Evolutionary conservation across 2,797 vertebrate species (phyloP).

Genomic region (Ispidina lecontei): DNA sequence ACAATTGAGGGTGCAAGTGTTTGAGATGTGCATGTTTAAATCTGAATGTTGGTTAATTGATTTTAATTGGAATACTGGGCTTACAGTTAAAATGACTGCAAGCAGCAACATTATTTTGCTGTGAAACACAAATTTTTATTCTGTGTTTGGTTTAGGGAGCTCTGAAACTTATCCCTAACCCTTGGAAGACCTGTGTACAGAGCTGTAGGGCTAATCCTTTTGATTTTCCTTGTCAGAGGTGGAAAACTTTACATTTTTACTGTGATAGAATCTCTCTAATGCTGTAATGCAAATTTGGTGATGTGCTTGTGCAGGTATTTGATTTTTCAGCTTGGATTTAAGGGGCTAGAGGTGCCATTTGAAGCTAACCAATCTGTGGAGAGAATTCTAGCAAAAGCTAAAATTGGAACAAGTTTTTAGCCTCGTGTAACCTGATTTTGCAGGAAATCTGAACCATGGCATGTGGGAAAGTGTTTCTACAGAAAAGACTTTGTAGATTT

Average conservation of each 20-base stretch:
- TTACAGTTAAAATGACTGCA: background rate
- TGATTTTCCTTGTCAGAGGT: no score
- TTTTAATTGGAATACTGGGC: background rate
- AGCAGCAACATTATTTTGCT: background rate
- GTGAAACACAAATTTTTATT: background rate
- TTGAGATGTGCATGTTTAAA: background rate
- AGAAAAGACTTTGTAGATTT: background rate
- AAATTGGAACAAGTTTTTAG: background rate
- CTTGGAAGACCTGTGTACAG: no score
- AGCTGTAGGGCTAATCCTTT: no score
- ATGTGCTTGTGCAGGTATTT: no score
- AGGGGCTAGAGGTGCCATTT: no score
- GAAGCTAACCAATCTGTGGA: background rate
- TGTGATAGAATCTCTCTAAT: no score
- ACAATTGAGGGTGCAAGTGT: background rate
- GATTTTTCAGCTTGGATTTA: no score
- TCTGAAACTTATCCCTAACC: no score
- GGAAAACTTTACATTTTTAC: no score
- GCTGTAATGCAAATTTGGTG: no score
- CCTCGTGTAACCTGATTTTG: background rate
- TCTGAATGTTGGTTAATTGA: background rate
- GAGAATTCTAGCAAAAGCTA: background rate
- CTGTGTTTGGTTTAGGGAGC: background rate
- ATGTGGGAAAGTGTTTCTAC: background rate
- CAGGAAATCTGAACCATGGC: background rate